Percentiles rank a stretch among this genome's conserved stretches.
phyloP scores from a whole-genome alignment of 1,140 invertebrate species.

The Hyles euphorbiae region DNA sequence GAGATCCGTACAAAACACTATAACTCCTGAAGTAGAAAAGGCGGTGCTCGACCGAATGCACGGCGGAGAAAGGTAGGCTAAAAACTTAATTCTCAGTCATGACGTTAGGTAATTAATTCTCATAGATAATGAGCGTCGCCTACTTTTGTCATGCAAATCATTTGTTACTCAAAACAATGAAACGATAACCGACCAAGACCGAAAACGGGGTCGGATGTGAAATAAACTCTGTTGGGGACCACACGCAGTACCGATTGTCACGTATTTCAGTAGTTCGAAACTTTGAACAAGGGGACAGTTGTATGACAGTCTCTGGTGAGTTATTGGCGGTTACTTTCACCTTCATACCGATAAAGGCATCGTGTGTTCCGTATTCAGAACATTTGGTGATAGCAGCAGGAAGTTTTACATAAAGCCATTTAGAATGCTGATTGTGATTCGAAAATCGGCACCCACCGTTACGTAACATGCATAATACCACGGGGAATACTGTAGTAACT shows the following conservation, averaged over 20 bases:
- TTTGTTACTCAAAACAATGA: not conserved
- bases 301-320: conserved; percentile 7
- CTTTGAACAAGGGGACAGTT: conserved; percentile 5
- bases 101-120: not conserved
- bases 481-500: too few relatives aligned
- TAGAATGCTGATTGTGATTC: conserved; percentile 24
- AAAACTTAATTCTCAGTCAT: not conserved
- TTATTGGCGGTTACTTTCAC: conserved; percentile 38
- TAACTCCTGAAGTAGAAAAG: conserved; percentile 53
- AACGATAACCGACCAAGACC: not conserved
- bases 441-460: conserved; percentile 17
- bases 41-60: conserved; percentile 73
- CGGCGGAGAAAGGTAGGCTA: conserved; percentile 82
- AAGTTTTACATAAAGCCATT: conserved; percentile 18
- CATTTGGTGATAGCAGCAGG: conserved; percentile 19
- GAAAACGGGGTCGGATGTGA: conserved; percentile 4
- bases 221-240: conserved; percentile 7
- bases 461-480: conserved; percentile 2
- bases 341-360: conserved; percentile 27
- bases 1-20: conserved; percentile 60
- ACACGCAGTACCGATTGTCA: conserved; percentile 19
- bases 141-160: conserved; percentile 8
- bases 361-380: conserved; percentile 30
- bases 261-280: conserved; percentile 18
- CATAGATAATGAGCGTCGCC: not conserved